phyloP scores from a whole-genome alignment of 2,888 invertebrate species.

The Operophtera brumata region DNA sequence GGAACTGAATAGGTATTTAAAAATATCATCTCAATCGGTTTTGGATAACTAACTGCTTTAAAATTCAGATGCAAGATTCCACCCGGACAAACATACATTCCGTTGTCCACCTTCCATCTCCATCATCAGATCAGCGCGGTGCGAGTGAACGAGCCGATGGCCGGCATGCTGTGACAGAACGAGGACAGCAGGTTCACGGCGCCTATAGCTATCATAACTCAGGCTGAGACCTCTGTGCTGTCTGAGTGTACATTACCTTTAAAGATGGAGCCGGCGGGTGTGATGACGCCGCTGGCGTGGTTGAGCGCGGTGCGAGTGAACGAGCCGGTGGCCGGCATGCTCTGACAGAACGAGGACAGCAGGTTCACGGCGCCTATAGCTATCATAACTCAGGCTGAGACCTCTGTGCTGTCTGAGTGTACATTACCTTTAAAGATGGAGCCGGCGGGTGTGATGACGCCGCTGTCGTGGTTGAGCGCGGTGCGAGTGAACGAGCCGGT shows the following conservation, averaged over 20 bases:
- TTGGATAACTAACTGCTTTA: too few species aligned
- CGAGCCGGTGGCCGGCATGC: conserved; percentile 93
- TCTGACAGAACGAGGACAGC: conserved; percentile 88
- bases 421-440: conserved; percentile 86
- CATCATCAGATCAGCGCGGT: too few species aligned
- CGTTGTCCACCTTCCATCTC: too few species aligned
- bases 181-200: conserved; percentile 89
- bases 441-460: conserved; percentile 91
- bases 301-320: conserved; percentile 95
- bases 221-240: too few species aligned
- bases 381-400: too few species aligned
- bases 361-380: conserved; percentile 92
- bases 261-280: conserved; percentile 89
- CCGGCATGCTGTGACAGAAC: conserved; percentile 92
- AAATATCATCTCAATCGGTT: too few species aligned
- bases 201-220: conserved; percentile 93
- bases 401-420: too few species aligned
- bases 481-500: conserved; percentile 93
- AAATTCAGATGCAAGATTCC: too few species aligned
- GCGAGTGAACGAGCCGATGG: conserved; percentile 91
- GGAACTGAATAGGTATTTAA: too few species aligned
- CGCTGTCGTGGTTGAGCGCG: conserved; percentile 94
- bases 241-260: too few species aligned
- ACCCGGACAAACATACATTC: too few species aligned
- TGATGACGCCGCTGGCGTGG: conserved; percentile 93